phyloP scores from a whole-genome alignment of 2,113 vertebrate species.

The Bubo scandiacus region DNA sequence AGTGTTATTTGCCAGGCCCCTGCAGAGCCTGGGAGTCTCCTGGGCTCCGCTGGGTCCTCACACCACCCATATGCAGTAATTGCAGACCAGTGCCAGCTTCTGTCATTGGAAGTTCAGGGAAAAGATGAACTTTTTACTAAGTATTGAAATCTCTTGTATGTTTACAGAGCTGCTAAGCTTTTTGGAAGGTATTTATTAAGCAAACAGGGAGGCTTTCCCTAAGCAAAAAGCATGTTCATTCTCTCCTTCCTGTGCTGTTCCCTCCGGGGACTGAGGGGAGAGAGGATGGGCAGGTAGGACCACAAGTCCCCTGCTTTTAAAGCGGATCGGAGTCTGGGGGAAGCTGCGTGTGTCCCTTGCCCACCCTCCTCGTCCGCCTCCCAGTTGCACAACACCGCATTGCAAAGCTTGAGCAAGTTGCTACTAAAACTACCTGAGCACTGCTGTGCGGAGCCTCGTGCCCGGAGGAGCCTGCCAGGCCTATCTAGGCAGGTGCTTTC shows the following conservation, averaged over 20 bases:
- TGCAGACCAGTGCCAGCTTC: background rate
- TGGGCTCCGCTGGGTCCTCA: background rate
- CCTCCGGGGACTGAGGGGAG: background rate
- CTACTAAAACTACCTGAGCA: background rate
- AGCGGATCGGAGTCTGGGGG: background rate
- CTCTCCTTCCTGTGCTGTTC: background rate
- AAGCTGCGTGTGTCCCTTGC: background rate
- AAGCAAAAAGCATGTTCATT: background rate
- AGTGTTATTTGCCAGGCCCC: background rate
- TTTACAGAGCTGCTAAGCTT: constrained; percentile 69
- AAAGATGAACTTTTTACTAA: constrained; percentile 32
- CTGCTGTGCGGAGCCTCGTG: background rate
- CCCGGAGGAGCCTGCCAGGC: background rate
- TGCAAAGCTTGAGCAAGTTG: background rate
- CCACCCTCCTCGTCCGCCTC: background rate
- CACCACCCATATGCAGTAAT: background rate
- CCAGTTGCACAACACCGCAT: background rate
- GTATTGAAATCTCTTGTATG: constrained; percentile 54
- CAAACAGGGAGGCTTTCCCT: background rate
- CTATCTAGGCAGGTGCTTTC: background rate
- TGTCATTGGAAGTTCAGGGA: constrained; percentile 24
- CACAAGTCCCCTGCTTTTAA: background rate
- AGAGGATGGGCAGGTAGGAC: background rate
- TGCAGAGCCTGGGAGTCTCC: background rate
- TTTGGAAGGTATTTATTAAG: constrained; percentile 47